A percentile compares a stretch with the other conserved stretches of the same genome.
These are phyloP conservation scores for Labrus mixtus DNA, from an alignment of 2,113 vertebrate species.

Conservation along the genomic window DNA sequence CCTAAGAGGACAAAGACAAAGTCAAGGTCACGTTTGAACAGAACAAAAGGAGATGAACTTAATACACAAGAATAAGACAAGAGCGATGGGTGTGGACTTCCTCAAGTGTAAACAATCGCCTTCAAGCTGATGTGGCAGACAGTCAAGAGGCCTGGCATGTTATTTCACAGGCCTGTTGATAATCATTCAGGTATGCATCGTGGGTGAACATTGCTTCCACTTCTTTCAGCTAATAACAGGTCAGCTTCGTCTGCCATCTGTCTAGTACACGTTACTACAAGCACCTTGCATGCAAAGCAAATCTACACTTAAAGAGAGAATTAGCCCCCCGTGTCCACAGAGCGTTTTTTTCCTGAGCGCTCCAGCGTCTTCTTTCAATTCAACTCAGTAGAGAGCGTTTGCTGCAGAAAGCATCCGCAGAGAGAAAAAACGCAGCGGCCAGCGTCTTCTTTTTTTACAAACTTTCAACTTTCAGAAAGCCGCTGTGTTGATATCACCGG, in stretches of 20 bases:
- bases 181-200: conserved; percentile 9
- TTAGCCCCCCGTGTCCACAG: too few relatives aligned
- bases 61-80: conserved; percentile 1
- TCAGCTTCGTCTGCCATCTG: not conserved
- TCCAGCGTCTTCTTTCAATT: too few relatives aligned
- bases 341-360: too few relatives aligned
- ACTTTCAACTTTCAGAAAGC: too few relatives aligned
- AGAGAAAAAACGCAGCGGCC: too few relatives aligned
- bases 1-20: conserved; percentile 75
- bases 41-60: not conserved
- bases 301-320: not conserved
- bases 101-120: not conserved
- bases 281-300: not conserved
- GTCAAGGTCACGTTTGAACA: not conserved
- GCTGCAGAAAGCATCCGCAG: too few relatives aligned
- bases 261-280: not conserved
- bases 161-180: conserved; percentile 34
- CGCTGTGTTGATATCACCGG: too few relatives aligned
- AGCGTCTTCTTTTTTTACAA: too few relatives aligned
- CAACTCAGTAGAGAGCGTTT: too few relatives aligned
- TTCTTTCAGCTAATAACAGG: not conserved
- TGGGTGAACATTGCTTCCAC: not conserved
- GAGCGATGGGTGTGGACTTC: not conserved
- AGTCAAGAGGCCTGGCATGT: conserved; percentile 15
- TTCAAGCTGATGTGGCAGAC: not conserved